Evolutionary conservation across 2,113 vertebrate species (phyloP).

Genomic region (Hydropotes inermis): DNA sequence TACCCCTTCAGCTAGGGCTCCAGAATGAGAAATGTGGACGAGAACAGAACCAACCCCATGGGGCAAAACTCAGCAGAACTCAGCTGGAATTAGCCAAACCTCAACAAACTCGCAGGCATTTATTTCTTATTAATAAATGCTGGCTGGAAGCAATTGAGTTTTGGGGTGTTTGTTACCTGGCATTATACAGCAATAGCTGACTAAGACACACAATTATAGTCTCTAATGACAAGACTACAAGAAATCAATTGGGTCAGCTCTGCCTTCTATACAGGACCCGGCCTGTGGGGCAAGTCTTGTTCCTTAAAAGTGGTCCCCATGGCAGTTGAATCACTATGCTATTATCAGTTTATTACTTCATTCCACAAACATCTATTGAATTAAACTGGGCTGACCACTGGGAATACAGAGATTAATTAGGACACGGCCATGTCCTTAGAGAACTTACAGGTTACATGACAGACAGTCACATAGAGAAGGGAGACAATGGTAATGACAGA

Average conservation of each 20-base stretch:
- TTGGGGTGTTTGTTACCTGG: background rate
- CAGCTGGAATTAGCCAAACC: background rate
- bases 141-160: background rate
- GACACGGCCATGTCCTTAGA: background rate
- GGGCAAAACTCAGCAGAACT: background rate
- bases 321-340: background rate
- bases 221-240: background rate
- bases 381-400: background rate
- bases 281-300: background rate
- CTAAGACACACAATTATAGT: background rate
- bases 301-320: background rate
- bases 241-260: background rate
- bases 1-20: background rate
- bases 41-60: background rate
- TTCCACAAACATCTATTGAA: background rate
- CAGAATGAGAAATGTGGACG: background rate
- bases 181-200: background rate
- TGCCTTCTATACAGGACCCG: background rate
- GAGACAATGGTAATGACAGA: background rate
- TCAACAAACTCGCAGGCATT: background rate
- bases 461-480: background rate
- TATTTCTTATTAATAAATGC: background rate
- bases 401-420: background rate
- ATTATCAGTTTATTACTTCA: background rate
- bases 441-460: background rate